Evolutionary conservation across 2,113 vertebrate genomes (phyloP).

Genomic region (Acrocephalus kingi): DNA sequence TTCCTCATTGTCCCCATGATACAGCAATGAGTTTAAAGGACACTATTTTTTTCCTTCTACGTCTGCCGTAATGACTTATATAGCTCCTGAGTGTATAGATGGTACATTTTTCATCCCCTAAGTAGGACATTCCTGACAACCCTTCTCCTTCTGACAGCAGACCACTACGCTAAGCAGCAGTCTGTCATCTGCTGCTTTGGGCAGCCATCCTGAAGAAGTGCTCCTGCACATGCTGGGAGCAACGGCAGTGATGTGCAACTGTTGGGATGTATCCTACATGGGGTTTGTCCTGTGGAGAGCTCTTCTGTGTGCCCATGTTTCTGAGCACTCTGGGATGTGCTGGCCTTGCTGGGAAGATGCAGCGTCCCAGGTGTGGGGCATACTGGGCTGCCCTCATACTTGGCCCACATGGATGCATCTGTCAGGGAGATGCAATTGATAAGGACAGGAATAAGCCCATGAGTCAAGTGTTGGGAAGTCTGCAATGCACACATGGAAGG

Average conservation of each 20-base stretch:
- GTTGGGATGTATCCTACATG: rapidly evolving
- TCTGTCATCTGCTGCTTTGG: neutral
- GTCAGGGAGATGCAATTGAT: neutral
- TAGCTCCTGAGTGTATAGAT: neutral
- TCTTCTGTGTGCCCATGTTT: rapidly evolving
- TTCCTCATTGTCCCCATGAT: neutral
- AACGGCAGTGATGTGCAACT: neutral
- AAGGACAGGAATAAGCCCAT: rapidly evolving
- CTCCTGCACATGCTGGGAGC: neutral
- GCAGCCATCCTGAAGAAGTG: neutral
- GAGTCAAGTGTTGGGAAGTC: neutral
- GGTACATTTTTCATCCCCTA: neutral
- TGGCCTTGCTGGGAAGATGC: neutral
- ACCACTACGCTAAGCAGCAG: neutral
- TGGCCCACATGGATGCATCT: neutral
- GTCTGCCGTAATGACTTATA: neutral
- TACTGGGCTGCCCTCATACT: neutral
- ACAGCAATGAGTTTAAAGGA: neutral
- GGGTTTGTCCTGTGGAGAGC: neutral
- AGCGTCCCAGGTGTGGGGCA: neutral
- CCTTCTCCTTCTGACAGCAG: neutral
- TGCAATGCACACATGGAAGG: neutral
- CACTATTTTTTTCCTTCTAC: neutral
- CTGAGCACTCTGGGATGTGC: neutral
- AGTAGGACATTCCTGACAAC: neutral